These are phyloP conservation scores for Lepilemur ruficaudatus DNA, from an alignment of 2,797 vertebrate species.

Conservation along the genomic window DNA sequence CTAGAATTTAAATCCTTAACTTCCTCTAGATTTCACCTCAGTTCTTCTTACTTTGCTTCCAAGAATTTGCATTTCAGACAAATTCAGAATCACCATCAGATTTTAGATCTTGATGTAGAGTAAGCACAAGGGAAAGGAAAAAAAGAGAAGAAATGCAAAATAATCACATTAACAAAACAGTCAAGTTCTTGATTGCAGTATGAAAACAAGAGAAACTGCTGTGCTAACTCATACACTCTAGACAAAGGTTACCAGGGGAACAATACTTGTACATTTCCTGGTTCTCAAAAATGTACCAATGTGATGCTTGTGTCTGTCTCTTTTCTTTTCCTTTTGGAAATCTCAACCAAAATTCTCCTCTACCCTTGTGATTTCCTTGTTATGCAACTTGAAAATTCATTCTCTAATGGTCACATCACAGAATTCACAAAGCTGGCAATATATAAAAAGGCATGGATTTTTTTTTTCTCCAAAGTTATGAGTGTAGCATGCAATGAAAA, in stretches of 20 bases:
- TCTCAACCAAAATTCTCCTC: neutral
- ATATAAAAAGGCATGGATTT: conserved; percentile 59
- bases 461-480: conserved; percentile 44
- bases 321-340: conserved; percentile 43
- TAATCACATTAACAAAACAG: conserved; percentile 49
- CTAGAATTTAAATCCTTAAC: conserved; percentile 26
- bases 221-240: neutral
- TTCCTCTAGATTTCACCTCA: neutral
- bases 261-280: neutral
- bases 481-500: conserved; percentile 42
- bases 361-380: neutral
- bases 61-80: conserved; percentile 43
- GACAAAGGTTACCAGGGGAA: conserved; percentile 49
- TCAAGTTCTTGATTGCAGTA: conserved; percentile 20
- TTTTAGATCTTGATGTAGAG: conserved; percentile 20
- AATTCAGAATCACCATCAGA: conserved; percentile 23
- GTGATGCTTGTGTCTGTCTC: neutral
- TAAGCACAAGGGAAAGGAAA: neutral
- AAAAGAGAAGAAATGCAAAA: conserved; percentile 44
- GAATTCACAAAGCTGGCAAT: conserved; percentile 44
- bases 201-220: conserved; percentile 23
- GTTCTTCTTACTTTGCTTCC: conserved; percentile 30
- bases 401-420: conserved; percentile 25
- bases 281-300: conserved; percentile 2
- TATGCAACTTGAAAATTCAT: conserved; percentile 25